phyloP scores from a whole-genome alignment of 2,113 vertebrate genomes.

The Athene cunicularia region DNA sequence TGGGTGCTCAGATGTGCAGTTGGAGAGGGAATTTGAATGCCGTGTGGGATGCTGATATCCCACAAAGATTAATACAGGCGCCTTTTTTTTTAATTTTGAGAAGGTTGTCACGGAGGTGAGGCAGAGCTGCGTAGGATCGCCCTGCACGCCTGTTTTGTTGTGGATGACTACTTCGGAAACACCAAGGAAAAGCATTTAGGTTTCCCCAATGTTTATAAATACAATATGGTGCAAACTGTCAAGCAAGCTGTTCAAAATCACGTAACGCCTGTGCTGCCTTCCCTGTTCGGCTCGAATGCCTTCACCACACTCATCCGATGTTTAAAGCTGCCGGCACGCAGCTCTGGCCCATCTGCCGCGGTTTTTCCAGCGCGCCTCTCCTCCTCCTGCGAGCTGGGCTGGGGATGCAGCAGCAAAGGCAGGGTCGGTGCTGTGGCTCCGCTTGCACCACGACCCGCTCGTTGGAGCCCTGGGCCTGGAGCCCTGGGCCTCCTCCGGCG shows the following conservation, averaged over 20 bases:
- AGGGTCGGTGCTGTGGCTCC: rapidly evolving
- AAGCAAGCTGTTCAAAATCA: slow-evolving; percentile 67
- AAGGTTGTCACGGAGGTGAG: background rate
- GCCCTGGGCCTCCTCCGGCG: background rate
- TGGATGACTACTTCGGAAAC: background rate
- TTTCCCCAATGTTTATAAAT: slow-evolving; percentile 61
- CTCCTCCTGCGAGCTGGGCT: background rate
- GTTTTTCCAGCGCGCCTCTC: background rate
- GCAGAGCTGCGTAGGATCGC: background rate
- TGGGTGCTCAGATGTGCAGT: background rate
- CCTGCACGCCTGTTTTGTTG: background rate
- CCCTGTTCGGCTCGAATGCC: background rate
- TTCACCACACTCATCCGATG: rapidly evolving
- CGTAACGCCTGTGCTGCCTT: slow-evolving; percentile 1
- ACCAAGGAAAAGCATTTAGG: background rate
- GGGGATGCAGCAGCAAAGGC: rapidly evolving
- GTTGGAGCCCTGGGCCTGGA: background rate
- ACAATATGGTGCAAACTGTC: slow-evolving; percentile 65
- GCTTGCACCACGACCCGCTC: rapidly evolving
- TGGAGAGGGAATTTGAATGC: background rate
- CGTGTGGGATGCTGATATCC: background rate
- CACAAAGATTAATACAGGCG: rapidly evolving
- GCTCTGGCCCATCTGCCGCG: background rate
- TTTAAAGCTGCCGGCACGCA: background rate
- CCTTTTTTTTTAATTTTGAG: background rate